These are phyloP conservation scores for Microctenopoma lineatum DNA, from an alignment of 2,797 vertebrate species.

Conservation along the genomic window DNA sequence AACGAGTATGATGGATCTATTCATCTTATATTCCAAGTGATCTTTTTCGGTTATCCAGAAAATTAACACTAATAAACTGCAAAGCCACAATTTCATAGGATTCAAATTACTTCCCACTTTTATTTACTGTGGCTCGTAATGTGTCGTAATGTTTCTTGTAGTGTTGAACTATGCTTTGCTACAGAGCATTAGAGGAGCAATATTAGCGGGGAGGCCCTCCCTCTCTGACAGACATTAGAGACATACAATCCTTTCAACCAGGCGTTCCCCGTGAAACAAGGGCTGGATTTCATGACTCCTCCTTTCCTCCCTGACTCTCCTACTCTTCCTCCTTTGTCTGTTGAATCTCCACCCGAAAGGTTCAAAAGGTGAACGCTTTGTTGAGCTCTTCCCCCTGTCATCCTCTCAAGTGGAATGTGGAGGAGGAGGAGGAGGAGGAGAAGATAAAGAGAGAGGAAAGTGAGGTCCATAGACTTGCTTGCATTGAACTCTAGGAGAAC, in stretches of 20 bases:
- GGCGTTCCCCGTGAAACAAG: constrained; percentile 31
- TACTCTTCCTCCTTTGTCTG: constrained; percentile 11
- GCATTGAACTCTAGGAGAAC: constrained; percentile 38
- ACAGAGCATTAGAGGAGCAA: neutral
- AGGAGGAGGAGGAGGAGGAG: constrained; percentile 32
- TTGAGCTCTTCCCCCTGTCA: constrained; percentile 49
- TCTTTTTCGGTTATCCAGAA: neutral
- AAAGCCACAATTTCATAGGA: neutral
- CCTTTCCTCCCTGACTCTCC: constrained; percentile 4
- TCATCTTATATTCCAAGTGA: neutral
- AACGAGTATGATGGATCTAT: too few relatives aligned
- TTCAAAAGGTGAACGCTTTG: constrained; percentile 64
- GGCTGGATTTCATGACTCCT: constrained; percentile 34
- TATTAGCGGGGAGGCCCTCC: constrained; percentile 26
- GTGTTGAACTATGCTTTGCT: neutral
- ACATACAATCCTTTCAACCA: constrained; percentile 38
- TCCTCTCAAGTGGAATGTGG: constrained; percentile 62
- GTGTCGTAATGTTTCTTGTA: neutral
- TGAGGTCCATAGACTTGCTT: constrained; percentile 39
- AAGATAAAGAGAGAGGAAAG: constrained; percentile 3
- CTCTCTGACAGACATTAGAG: constrained; percentile 22
- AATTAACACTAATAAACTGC: neutral
- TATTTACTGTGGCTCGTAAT: neutral
- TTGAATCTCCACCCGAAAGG: constrained; percentile 43
- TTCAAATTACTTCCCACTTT: constrained; percentile 4